Percentiles rank a stretch among this genome's conserved stretches.
Conservation (phyloP, 2,113 vertebrate genomes). For the Pollachius pollachius region DNA sequence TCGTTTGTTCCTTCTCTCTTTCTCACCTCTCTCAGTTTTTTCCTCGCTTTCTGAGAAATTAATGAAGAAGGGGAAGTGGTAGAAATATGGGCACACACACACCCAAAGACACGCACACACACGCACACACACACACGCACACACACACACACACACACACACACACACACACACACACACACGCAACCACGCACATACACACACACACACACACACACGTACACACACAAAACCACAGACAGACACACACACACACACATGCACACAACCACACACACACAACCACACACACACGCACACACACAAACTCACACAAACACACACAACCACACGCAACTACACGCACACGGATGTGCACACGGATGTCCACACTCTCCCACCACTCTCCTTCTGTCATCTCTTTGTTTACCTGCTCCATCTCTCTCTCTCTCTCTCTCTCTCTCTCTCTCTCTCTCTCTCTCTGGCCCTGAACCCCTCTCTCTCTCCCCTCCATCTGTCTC, state of each 20-base stretch:
- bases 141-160: background rate
- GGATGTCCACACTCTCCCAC: no score
- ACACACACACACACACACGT: no score
- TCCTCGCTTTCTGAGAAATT: no score
- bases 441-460: background rate
- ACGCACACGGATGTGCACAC: background rate
- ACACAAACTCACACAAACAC: background rate
- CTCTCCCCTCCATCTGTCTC: slow-evolving; percentile 8
- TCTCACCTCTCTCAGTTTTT: no score
- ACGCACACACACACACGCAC: background rate
- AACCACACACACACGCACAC: no score
- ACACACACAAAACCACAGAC: no score
- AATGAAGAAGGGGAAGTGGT: slow-evolving; percentile 8
- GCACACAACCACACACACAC: background rate
- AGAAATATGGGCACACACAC: slow-evolving; percentile 1
- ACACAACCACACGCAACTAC: no score
- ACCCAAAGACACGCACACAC: background rate
- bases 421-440: background rate
- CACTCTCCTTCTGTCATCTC: background rate
- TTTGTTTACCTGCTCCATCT: background rate
- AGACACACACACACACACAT: no score
- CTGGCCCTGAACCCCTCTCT: background rate
- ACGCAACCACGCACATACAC: no score
- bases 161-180: background rate
- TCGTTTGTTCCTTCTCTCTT: no score